phyloP scores from a whole-genome alignment of 2,888 invertebrate species.

The Polyommatus iphigenia region DNA sequence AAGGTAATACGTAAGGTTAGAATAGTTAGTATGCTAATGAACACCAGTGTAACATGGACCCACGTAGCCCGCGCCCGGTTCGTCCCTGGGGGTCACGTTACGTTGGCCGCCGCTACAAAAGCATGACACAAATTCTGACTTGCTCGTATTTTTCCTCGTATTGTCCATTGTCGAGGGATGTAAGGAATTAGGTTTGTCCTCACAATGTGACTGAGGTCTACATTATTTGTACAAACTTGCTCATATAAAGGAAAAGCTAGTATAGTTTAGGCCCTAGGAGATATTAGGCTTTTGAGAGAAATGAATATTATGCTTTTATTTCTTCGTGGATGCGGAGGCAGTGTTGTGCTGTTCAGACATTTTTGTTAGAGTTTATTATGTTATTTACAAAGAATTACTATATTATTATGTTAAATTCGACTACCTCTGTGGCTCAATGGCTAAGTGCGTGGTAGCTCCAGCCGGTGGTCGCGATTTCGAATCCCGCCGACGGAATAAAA shows the following conservation, averaged over 20 bases:
- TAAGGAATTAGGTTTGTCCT: conserved; percentile 4
- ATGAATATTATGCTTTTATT: no score
- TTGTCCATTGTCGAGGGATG: background rate
- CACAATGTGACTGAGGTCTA: background rate
- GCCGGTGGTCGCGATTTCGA: no score
- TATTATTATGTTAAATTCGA: no score
- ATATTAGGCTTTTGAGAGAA: no score
- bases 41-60: background rate
- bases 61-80: background rate
- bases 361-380: no score
- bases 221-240: background rate
- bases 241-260: background rate
- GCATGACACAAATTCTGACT: background rate
- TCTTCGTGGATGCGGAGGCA: no score
- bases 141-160: conserved; percentile 11
- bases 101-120: background rate
- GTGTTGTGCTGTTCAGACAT: no score
- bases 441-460: no score
- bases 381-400: no score
- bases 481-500: no score
- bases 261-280: background rate
- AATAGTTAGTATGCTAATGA: background rate
- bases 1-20: background rate
- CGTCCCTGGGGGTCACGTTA: background rate
- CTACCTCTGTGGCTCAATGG: no score